These are phyloP conservation scores for Polyodon spathula DNA, from an alignment of 2,113 vertebrate genomes.

Conservation along the genomic window DNA sequence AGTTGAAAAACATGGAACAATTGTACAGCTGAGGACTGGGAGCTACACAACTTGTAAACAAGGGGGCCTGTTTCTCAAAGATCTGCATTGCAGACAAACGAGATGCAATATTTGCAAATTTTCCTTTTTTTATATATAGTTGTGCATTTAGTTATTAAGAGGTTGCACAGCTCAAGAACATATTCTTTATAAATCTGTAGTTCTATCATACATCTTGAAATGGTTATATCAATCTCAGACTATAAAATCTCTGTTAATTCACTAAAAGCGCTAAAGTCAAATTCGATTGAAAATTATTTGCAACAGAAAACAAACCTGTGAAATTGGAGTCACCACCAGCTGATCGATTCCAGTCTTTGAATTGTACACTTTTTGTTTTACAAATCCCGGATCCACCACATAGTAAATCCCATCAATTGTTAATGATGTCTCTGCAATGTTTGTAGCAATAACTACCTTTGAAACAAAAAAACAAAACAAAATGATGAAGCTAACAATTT, in stretches of 20 bases:
- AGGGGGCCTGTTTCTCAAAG: too few species aligned
- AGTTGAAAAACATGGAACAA: too few species aligned
- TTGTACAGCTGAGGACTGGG: too few species aligned
- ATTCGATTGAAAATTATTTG: not conserved
- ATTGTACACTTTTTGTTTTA: slow-evolving; percentile 97
- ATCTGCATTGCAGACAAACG: too few species aligned
- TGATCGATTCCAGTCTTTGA: slow-evolving; percentile 97
- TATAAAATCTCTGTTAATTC: too few species aligned
- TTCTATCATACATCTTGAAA: not conserved
- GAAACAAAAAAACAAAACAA: slow-evolving; percentile 8
- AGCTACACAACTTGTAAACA: too few species aligned
- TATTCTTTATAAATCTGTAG: too few species aligned
- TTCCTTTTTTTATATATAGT: too few species aligned
- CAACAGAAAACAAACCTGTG: slow-evolving; percentile 62
- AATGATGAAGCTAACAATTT: not conserved
- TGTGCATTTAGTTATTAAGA: too few species aligned
- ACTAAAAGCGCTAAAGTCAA: too few species aligned
- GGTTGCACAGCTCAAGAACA: too few species aligned
- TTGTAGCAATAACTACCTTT: slow-evolving; percentile 94
- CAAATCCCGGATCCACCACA: slow-evolving; percentile 92
- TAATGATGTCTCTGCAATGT: slow-evolving; percentile 92
- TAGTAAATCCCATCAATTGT: slow-evolving; percentile 98
- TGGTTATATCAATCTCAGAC: not conserved
- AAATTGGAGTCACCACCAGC: slow-evolving; percentile 94
- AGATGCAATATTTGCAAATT: too few species aligned